These are phyloP conservation scores for Drosophila serrata DNA, from an alignment of 1,140 invertebrate species.

Conservation along the genomic window DNA sequence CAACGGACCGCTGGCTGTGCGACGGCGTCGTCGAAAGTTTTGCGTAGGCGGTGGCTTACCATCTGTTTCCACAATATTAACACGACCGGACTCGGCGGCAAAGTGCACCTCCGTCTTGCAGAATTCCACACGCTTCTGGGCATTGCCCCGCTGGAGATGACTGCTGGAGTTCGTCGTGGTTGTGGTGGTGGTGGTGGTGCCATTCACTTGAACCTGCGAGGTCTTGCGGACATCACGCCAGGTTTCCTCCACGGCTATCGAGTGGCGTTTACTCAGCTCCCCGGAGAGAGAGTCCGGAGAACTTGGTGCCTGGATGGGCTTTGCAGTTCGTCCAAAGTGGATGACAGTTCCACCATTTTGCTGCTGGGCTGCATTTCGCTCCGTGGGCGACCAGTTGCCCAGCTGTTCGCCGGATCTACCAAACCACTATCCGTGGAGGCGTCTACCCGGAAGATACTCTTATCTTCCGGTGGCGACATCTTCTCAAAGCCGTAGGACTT, in stretches of 20 bases:
- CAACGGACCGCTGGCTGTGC: slow-evolving; percentile 85
- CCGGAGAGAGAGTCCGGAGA: slow-evolving; percentile 37
- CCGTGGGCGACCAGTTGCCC: slow-evolving; percentile 85
- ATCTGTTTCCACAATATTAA: slow-evolving; percentile 94
- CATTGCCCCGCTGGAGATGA: slow-evolving; percentile 51
- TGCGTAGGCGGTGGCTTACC: slow-evolving; percentile 93
- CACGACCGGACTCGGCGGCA: slow-evolving; percentile 92
- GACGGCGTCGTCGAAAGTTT: slow-evolving; percentile 89
- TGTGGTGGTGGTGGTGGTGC: slow-evolving; percentile 63
- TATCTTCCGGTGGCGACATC: slow-evolving; percentile 86
- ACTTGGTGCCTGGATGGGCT: slow-evolving; percentile 14
- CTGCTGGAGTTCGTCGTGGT: slow-evolving; percentile 69
- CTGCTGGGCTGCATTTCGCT: slow-evolving; percentile 22
- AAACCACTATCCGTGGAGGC: slow-evolving; percentile 91
- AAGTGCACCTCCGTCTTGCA: slow-evolving; percentile 95
- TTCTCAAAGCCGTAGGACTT: slow-evolving; percentile 92
- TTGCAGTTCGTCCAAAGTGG: slow-evolving; percentile 59
- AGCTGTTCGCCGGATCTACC: slow-evolving; percentile 89
- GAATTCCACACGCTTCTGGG: slow-evolving; percentile 91
- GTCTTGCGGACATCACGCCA: slow-evolving; percentile 86
- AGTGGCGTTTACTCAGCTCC: slow-evolving; percentile 86
- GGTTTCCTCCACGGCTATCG: slow-evolving; percentile 87
- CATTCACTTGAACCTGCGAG: slow-evolving; percentile 77
- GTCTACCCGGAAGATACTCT: slow-evolving; percentile 86
- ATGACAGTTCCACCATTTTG: slow-evolving; percentile 67